A percentile compares a stretch with the other conserved stretches of the same genome.
These are phyloP conservation scores for Pteruthius melanotis DNA, from an alignment of 2,113 vertebrate genomes.

Conservation along the genomic window DNA sequence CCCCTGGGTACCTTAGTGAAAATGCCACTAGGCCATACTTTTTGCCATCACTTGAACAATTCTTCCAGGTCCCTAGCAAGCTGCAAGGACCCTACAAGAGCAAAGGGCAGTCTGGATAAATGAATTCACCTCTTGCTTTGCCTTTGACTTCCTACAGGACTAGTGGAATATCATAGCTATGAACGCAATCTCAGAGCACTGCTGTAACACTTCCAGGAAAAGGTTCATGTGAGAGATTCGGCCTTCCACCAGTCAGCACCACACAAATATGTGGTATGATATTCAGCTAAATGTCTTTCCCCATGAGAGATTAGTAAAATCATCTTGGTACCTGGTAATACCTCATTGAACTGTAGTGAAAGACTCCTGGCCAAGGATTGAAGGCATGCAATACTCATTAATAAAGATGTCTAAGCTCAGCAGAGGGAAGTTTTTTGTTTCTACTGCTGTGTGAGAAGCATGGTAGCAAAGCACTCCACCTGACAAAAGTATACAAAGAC, in stretches of 20 bases:
- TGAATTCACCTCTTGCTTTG: not conserved
- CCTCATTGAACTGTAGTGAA: not conserved
- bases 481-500: not conserved
- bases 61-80: not conserved
- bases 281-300: not conserved
- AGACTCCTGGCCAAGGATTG: not conserved
- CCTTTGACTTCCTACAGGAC: not conserved
- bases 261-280: not conserved
- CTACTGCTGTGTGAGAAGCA: not conserved
- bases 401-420: not conserved
- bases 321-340: not conserved
- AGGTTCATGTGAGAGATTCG: not conserved
- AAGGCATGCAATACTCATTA: not conserved
- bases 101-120: not conserved
- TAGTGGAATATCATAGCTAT: not conserved
- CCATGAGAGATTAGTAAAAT: not conserved
- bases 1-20: not conserved
- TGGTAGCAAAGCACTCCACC: not conserved
- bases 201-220: not conserved
- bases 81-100: not conserved
- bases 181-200: not conserved
- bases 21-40: not conserved
- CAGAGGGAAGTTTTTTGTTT: not conserved
- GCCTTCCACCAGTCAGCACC: not conserved
- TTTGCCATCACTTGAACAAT: not conserved